These are phyloP conservation scores for Hypolimnas misippus DNA, from an alignment of 2,888 invertebrate genomes.

Conservation along the genomic window DNA sequence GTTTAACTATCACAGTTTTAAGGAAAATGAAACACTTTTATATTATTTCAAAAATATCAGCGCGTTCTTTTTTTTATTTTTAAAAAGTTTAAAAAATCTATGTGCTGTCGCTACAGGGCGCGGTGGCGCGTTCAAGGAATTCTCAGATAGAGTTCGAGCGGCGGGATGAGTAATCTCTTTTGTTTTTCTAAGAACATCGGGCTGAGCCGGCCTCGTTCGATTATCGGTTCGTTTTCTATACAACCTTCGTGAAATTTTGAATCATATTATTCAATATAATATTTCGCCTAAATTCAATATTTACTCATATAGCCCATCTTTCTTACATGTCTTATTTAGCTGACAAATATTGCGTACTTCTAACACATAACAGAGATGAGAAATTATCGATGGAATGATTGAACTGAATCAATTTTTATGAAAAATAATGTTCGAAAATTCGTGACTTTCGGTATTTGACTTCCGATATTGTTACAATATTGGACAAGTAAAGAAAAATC, in stretches of 20 bases:
- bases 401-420: no score
- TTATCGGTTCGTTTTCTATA: slow-evolving; percentile 70
- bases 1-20: not conserved
- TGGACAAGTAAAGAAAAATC: no score
- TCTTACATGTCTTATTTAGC: no score
- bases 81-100: slow-evolving; percentile 19
- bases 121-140: slow-evolving; percentile 72
- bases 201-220: slow-evolving; percentile 56
- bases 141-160: slow-evolving; percentile 80
- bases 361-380: no score
- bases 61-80: not conserved
- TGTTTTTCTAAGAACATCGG: slow-evolving; percentile 77
- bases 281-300: not conserved
- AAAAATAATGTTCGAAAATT: no score
- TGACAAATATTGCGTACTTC: no score
- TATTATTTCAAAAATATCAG: not conserved
- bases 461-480: no score
- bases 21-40: not conserved
- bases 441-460: no score
- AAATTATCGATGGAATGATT: no score
- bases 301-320: not conserved
- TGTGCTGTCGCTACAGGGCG: slow-evolving; percentile 67
- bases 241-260: slow-evolving; percentile 27
- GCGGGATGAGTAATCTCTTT: slow-evolving; percentile 82
- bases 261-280: slow-evolving; percentile 16